These are phyloP conservation scores for Jordanella pulchra DNA, from an alignment of 2,797 vertebrate species.

Conservation along the genomic window DNA sequence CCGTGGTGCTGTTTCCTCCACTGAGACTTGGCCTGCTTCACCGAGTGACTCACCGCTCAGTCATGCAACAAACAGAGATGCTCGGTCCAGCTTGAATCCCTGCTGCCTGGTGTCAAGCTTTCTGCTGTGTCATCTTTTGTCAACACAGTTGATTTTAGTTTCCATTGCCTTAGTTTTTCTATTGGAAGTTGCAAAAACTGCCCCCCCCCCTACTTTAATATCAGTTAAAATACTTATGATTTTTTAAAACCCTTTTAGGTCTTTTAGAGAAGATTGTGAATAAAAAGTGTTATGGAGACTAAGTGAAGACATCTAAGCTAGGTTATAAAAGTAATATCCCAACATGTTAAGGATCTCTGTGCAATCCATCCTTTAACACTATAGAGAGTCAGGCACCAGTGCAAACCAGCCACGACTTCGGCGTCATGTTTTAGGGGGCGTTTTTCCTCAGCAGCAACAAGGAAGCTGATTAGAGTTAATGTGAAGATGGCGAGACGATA, in stretches of 20 bases:
- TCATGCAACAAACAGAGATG: slow-evolving; percentile 64
- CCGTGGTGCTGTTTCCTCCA: slow-evolving; percentile 57
- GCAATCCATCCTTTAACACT: not conserved
- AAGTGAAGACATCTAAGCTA: not conserved
- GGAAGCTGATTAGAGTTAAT: not conserved
- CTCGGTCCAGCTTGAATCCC: slow-evolving; percentile 53
- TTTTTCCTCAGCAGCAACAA: too few species aligned
- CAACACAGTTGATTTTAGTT: slow-evolving; percentile 12
- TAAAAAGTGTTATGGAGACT: not conserved
- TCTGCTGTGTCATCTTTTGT: slow-evolving; percentile 67
- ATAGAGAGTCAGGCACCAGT: not conserved
- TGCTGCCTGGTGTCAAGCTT: slow-evolving; percentile 39
- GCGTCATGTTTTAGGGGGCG: not conserved
- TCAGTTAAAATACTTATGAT: not conserved
- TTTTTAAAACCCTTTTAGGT: not conserved
- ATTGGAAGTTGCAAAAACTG: too few species aligned
- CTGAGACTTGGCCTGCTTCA: slow-evolving; percentile 55
- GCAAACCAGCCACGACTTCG: not conserved
- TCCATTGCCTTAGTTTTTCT: slow-evolving; percentile 10
- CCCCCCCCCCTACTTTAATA: too few species aligned
- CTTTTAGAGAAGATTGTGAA: not conserved
- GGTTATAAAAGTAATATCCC: not conserved
- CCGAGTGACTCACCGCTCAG: slow-evolving; percentile 67
- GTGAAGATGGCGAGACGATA: not conserved
- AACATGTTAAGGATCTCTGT: not conserved